Percentiles rank a stretch among this genome's conserved stretches.
phyloP scores from a whole-genome alignment of 2,888 invertebrate species.

The Oligia strigilis region DNA sequence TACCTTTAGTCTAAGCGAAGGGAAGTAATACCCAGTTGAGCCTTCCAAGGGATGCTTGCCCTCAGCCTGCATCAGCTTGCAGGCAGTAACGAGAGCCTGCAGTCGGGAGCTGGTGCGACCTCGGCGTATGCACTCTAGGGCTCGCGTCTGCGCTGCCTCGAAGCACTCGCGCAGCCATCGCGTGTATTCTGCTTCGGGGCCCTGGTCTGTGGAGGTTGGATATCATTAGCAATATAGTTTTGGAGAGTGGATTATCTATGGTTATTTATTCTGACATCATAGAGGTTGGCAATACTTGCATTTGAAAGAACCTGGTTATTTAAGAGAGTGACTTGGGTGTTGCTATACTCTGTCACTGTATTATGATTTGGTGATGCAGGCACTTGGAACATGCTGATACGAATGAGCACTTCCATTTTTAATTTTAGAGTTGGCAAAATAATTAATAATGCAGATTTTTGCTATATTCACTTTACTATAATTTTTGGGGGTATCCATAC shows the following conservation, averaged over 20 bases:
- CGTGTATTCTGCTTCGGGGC: conserved; percentile 91
- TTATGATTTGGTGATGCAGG: background rate
- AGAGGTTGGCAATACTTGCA: background rate
- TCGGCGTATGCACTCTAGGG: conserved; percentile 90
- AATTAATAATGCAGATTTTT: background rate
- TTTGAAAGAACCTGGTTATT: background rate
- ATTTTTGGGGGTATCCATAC: background rate
- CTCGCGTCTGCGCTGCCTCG: conserved; percentile 91
- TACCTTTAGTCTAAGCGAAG: conserved; percentile 92
- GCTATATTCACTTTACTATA: background rate
- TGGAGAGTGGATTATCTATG: background rate
- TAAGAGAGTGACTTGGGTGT: background rate
- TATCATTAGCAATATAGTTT: conserved; percentile 4
- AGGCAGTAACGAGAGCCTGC: conserved; percentile 93
- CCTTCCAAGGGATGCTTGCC: conserved; percentile 92
- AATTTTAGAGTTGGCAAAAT: background rate
- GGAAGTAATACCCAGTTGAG: conserved; percentile 91
- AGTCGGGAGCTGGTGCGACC: conserved; percentile 88
- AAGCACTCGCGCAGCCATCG: conserved; percentile 93
- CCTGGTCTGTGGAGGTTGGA: conserved; percentile 74
- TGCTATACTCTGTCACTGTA: background rate
- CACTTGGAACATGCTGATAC: background rate
- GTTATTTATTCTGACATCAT: background rate
- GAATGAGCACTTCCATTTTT: background rate
- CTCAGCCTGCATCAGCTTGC: conserved; percentile 94